phyloP scores from a whole-genome alignment of 2,797 vertebrate species.

The Myripristis murdjan region DNA sequence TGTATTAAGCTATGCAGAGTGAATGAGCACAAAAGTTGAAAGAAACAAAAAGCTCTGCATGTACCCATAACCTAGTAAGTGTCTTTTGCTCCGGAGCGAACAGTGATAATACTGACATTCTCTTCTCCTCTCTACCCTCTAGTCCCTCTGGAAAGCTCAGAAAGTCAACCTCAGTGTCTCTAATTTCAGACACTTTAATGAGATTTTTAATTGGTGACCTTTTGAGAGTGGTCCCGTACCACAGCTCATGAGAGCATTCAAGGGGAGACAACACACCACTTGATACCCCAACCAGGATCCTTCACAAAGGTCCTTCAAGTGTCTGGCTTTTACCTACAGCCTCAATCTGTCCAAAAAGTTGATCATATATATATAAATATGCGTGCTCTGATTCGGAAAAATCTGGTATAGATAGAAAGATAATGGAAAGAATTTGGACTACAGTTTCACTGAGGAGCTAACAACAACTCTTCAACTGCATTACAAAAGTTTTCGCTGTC shows the following conservation, averaged over 20 bases:
- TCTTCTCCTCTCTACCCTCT: constrained; percentile 64
- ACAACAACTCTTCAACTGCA: background rate
- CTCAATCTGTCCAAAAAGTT: no score
- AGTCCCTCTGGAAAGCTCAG: constrained; percentile 76
- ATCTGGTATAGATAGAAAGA: no score
- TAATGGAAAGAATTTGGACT: background rate
- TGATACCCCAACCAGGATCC: no score
- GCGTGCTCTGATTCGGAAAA: no score
- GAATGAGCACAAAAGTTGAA: constrained; percentile 55
- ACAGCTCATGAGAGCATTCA: constrained; percentile 75
- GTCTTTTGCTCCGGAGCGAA: constrained; percentile 63
- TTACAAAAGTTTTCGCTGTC: background rate
- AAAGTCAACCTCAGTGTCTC: constrained; percentile 80
- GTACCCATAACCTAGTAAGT: constrained; percentile 60
- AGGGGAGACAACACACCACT: constrained; percentile 54
- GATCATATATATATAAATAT: no score
- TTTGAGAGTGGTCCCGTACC: constrained; percentile 74
- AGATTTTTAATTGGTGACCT: constrained; percentile 89
- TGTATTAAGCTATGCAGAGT: constrained; percentile 36
- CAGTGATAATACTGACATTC: constrained; percentile 70
- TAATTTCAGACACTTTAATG: constrained; percentile 86
- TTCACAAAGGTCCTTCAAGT: constrained; percentile 15
- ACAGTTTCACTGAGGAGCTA: background rate
- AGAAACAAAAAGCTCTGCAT: constrained; percentile 29
- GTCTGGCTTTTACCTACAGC: no score